phyloP scores from a whole-genome alignment of 1,140 invertebrate genomes.

The Diabrotica virgifera region DNA sequence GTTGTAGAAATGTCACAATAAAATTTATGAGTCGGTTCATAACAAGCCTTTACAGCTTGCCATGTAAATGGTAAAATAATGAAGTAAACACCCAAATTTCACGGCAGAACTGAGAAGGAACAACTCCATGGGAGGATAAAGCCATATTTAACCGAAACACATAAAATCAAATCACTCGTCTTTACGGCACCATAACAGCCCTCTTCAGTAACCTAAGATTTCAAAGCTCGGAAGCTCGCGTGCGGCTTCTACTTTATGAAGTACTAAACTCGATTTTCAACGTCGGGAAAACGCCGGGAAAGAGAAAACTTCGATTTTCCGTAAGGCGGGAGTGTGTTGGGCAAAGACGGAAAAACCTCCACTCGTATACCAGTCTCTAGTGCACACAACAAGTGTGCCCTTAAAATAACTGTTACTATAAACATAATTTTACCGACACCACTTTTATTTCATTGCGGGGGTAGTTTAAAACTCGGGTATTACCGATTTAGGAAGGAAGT shows the following conservation, averaged over 20 bases:
- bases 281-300: conserved; percentile 11
- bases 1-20: too few species aligned
- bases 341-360: conserved; percentile 12
- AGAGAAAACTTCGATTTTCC: conserved; percentile 7
- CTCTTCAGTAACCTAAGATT: conserved; percentile 46
- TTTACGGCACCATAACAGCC: conserved; percentile 47
- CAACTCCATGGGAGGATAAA: conserved; percentile 34
- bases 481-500: too few species aligned
- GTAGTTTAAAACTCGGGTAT: conserved; percentile 29
- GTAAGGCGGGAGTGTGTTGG: neutral
- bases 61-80: neutral
- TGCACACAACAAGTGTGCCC: conserved; percentile 48
- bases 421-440: conserved; percentile 47
- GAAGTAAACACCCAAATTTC: neutral
- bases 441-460: conserved; percentile 43
- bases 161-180: conserved; percentile 49
- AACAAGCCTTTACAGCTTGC: too few species aligned
- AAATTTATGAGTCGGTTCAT: too few species aligned
- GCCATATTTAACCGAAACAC: conserved; percentile 48
- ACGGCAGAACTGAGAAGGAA: neutral
- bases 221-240: conserved; percentile 46
- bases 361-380: conserved; percentile 20
- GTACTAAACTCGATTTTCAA: conserved; percentile 40
- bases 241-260: conserved; percentile 48
- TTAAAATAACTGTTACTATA: conserved; percentile 50